These are phyloP conservation scores for Pandemis corylana DNA, from an alignment of 2,888 invertebrate species.

Conservation along the genomic window DNA sequence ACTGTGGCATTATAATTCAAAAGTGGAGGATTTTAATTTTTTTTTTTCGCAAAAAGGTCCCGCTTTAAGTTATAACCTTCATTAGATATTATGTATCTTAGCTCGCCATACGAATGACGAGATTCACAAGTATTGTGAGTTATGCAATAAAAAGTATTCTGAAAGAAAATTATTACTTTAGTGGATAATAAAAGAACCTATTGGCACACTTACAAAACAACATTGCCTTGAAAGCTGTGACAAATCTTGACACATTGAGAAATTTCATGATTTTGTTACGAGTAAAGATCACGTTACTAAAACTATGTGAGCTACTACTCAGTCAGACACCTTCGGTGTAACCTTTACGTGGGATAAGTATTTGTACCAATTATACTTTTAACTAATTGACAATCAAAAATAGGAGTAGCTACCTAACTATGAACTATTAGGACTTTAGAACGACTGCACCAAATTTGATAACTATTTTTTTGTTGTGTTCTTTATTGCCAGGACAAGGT, in stretches of 20 bases:
- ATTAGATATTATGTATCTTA: not conserved
- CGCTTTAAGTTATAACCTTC: not conserved
- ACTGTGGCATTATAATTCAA: not conserved
- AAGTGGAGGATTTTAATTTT: not conserved
- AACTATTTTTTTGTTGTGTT: no score
- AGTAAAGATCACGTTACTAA: not conserved
- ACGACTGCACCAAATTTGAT: no score
- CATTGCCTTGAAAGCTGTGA: constrained; percentile 27
- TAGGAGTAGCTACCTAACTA: no score
- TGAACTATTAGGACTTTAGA: no score
- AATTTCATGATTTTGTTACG: constrained; percentile 14
- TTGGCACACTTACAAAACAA: constrained; percentile 14
- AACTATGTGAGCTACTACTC: not conserved
- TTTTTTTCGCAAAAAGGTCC: not conserved
- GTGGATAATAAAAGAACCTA: not conserved
- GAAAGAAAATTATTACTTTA: not conserved
- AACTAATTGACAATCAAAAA: no score
- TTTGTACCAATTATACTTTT: not conserved
- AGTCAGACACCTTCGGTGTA: not conserved
- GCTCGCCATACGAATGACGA: not conserved
- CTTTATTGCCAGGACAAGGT: no score
- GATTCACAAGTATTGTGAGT: not conserved
- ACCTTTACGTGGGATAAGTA: not conserved
- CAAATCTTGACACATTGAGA: constrained; percentile 24
- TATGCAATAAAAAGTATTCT: constrained; percentile 1